Percentiles rank a stretch among this genome's conserved stretches.
phyloP scores from a whole-genome alignment of 2,888 invertebrate species.

The Netelia melanura region DNA sequence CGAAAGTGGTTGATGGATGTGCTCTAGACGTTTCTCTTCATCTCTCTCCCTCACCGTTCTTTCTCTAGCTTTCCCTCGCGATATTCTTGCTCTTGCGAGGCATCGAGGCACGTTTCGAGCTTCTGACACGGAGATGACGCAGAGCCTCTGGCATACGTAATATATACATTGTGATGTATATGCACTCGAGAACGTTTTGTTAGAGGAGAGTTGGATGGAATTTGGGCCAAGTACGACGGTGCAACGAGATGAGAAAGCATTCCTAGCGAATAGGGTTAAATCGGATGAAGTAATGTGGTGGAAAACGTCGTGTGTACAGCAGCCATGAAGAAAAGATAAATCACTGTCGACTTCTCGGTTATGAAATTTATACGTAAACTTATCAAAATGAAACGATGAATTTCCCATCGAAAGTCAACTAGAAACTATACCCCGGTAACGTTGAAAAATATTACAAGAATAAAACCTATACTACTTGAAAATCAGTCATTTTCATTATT shows the following conservation, averaged over 20 bases:
- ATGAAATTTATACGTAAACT: no score
- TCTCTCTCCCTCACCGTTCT: not conserved
- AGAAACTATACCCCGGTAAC: no score
- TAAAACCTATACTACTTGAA: no score
- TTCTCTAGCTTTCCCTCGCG: not conserved
- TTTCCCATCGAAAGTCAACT: no score
- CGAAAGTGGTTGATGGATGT: conserved; percentile 9
- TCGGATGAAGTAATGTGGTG: not conserved
- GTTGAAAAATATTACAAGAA: no score
- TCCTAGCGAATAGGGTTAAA: not conserved
- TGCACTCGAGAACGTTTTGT: conserved; percentile 37
- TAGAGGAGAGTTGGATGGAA: conserved; percentile 47
- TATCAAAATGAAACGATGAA: no score
- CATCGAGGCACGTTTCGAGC: conserved; percentile 1
- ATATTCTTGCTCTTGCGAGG: not conserved
- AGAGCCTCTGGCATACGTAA: not conserved
- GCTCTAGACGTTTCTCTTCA: not conserved
- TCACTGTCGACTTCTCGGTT: no score
- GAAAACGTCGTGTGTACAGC: not conserved
- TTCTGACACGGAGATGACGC: conserved; percentile 6
- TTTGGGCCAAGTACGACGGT: conserved; percentile 22
- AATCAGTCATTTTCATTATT: no score
- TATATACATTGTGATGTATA: conserved; percentile 19
- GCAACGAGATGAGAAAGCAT: not conserved
- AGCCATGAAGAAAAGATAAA: not conserved